Evolutionary conservation across 2,113 vertebrate genomes (phyloP), one percentile per base, ranked within the genome.

Genomic region (Manacus vitellinus): DNA sequence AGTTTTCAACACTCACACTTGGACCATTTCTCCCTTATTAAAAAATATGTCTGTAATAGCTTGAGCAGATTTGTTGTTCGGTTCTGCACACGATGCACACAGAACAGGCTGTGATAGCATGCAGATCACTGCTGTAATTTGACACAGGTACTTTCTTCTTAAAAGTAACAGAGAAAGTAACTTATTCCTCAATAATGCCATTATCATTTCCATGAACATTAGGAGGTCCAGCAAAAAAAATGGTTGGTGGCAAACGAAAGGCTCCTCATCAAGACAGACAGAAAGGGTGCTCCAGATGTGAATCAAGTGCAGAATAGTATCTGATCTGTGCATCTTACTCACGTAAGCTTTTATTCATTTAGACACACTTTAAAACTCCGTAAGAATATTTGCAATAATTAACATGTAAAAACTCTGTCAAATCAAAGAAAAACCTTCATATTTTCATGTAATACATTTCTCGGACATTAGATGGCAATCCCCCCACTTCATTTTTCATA

Each of bases 381-480:
- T 56, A 70, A 77, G 90, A 86, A 93, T 77, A 86, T 95, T 76
- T 70, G 80, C 83, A 81, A 74, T 81, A 84, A 93, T 91, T 92
- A 95, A 92, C 76, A 74, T 9, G 66, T 89, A 70, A 89, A 86
- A 95, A 84, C 52, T 80, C 79, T 61, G 52, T 91, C 61, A 65
- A 78, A 94, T 78, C 61, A 86, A 91, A 92, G 91, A 85, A 95
- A 96, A 95, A 88, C 80, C 94, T 96, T 94, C 92, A 78, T 91
- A 81, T 94, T 96, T 96, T 79, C 96, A 96, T 96, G 96, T 97
- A 97, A 95, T 97, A 96, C 96, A 97, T 91, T 94, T 87, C 94
- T 96, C 3, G 76, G 95, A 96, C 96, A 97, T 96, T 97, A 97
- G 96, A 96, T 96, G 96, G 96, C 96, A 97, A 97, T 97, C 96